Evolutionary conservation across 2,888 invertebrate genomes (phyloP).

Genomic region (Thereva nobilitata): DNA sequence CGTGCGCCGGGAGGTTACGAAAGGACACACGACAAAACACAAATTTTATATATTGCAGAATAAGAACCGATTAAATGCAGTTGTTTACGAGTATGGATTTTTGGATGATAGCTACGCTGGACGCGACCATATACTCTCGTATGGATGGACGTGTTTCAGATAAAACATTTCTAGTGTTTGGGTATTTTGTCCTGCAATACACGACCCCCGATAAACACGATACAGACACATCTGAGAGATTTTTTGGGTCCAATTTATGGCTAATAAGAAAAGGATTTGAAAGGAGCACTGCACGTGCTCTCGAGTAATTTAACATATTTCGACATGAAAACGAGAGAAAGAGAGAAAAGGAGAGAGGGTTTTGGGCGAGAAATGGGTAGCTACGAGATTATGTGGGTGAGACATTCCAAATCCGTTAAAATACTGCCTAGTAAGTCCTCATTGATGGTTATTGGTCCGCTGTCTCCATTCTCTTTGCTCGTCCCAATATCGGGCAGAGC

Average conservation of each 20-base stretch:
- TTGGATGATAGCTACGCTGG: constrained; percentile 44
- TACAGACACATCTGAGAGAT: constrained; percentile 29
- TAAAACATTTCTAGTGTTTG: constrained; percentile 44
- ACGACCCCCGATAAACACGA: constrained; percentile 26
- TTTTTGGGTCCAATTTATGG: constrained; percentile 40
- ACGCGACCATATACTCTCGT: constrained; percentile 47
- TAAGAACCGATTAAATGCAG: constrained; percentile 53
- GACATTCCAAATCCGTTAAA: no score
- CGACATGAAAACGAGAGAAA: neutral
- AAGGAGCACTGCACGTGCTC: constrained; percentile 40
- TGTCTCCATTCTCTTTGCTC: constrained; percentile 15
- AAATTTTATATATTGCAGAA: constrained; percentile 43
- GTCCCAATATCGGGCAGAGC: neutral
- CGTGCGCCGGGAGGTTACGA: constrained; percentile 25
- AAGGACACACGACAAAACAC: constrained; percentile 35
- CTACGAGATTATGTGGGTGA: no score
- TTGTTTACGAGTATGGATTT: constrained; percentile 56
- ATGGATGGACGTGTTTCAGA: constrained; percentile 46
- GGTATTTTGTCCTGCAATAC: constrained; percentile 38
- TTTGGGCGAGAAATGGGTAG: no score
- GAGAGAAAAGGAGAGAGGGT: no score
- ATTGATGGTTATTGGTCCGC: no score
- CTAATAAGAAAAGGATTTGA: constrained; percentile 43
- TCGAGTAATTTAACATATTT: constrained; percentile 15
- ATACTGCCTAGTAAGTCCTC: no score